Conservation (phyloP, 2,113 vertebrate species). For the Pampusana beccarii region DNA sequence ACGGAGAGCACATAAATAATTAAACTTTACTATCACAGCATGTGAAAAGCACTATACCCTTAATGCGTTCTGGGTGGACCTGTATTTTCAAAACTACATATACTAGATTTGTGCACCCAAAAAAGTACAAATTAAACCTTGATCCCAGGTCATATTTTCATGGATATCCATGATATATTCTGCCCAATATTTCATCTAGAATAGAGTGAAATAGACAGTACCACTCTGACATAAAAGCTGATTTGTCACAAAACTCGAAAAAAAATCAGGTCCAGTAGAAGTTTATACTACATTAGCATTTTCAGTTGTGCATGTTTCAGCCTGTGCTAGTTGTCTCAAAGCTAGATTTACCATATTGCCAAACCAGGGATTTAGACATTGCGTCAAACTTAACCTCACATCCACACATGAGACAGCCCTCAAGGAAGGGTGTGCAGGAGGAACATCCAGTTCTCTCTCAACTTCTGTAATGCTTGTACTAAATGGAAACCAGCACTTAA, state of each 20-base stretch:
- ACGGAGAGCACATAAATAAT: neutral
- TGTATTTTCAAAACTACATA: neutral
- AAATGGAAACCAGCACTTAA: neutral
- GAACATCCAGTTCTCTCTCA: neutral
- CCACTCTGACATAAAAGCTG: neutral
- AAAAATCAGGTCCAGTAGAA: neutral
- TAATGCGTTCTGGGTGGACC: neutral
- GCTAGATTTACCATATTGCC: neutral
- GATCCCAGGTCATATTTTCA: neutral
- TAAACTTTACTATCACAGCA: neutral
- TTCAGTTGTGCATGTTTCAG: neutral
- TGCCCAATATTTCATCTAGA: neutral
- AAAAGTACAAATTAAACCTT: neutral
- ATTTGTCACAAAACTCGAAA: neutral
- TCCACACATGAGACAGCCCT: neutral
- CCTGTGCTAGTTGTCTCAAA: neutral
- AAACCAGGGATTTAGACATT: neutral
- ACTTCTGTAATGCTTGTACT: neutral
- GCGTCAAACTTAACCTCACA: neutral
- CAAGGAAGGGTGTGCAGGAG: neutral
- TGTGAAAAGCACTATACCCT: neutral
- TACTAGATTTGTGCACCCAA: neutral
- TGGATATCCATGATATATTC: neutral
- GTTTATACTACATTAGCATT: neutral
- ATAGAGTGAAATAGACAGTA: neutral